These are phyloP conservation scores for Desoria tigrina DNA, from an alignment of 2,888 invertebrate species.

Conservation along the genomic window DNA sequence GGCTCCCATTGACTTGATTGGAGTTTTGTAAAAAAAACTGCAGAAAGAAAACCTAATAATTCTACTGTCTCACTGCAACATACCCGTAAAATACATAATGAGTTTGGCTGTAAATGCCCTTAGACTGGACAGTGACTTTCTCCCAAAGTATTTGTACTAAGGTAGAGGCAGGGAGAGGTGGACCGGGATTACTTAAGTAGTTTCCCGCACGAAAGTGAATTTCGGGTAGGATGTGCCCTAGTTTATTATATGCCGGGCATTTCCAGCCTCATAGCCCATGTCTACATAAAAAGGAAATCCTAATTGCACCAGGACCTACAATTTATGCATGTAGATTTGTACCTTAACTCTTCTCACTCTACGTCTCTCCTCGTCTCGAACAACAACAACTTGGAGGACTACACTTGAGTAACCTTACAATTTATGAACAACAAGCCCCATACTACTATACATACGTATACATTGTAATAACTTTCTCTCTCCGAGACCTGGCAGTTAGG, in stretches of 20 bases:
- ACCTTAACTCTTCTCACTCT: too few relatives aligned
- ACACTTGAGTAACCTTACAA: background rate
- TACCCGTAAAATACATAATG: too few relatives aligned
- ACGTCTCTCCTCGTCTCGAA: background rate
- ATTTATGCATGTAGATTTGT: conserved; percentile 5
- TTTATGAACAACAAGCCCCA: background rate
- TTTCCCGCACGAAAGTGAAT: conserved; percentile 10
- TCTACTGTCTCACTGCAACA: too few relatives aligned
- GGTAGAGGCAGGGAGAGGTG: too few relatives aligned
- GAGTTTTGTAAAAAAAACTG: too few relatives aligned
- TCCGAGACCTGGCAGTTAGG: too few relatives aligned
- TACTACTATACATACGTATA: background rate
- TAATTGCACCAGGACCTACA: conserved; percentile 14
- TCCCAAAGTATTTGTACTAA: too few relatives aligned
- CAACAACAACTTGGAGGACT: background rate
- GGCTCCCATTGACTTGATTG: too few relatives aligned
- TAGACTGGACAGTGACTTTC: too few relatives aligned
- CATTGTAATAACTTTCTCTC: background rate
- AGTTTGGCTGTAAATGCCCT: too few relatives aligned
- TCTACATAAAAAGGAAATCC: conserved; percentile 16
- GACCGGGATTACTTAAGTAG: background rate
- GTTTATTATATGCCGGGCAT: background rate
- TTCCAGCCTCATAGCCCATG: conserved; percentile 5
- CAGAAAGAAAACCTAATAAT: too few relatives aligned
- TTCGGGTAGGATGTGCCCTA: conserved; percentile 12